Percentiles rank a stretch among this genome's conserved stretches.
phyloP scores from a whole-genome alignment of 2,797 vertebrate genomes.

The Sarcophilus harrisii region DNA sequence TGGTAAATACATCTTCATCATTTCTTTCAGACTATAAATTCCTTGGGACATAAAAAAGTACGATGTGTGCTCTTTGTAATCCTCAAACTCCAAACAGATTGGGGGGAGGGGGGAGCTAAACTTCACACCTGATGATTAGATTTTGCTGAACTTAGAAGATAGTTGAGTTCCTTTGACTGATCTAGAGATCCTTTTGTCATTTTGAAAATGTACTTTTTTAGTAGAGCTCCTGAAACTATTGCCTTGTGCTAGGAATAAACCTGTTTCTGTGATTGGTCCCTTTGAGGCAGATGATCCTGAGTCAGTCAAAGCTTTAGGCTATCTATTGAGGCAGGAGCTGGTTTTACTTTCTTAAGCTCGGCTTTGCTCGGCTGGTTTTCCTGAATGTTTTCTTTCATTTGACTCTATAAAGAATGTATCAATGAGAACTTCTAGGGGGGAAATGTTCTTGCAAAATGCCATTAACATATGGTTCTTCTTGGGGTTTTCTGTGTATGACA shows the following conservation, averaged over 20 bases:
- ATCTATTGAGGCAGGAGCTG: neutral
- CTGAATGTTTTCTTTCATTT: neutral
- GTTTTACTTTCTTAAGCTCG: no score
- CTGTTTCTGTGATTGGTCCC: neutral
- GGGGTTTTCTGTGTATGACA: neutral
- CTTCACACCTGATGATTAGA: neutral
- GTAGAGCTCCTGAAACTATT: neutral
- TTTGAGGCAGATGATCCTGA: neutral
- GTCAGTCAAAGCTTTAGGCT: neutral
- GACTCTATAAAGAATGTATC: neutral
- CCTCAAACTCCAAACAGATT: neutral
- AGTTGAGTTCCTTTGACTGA: neutral
- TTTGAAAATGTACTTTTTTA: neutral
- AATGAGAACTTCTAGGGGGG: neutral
- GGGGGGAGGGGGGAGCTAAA: no score
- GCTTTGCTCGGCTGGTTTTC: neutral
- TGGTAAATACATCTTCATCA: neutral
- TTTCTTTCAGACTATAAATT: neutral
- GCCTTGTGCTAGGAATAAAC: neutral
- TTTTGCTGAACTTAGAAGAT: neutral
- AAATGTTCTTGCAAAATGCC: neutral
- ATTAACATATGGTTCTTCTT: neutral
- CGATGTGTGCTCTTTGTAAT: neutral
- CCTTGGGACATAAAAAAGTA: neutral
- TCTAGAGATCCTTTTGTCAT: neutral